These are phyloP conservation scores for Bombus breviceps DNA, from an alignment of 1,140 invertebrate species.

Conservation along the genomic window DNA sequence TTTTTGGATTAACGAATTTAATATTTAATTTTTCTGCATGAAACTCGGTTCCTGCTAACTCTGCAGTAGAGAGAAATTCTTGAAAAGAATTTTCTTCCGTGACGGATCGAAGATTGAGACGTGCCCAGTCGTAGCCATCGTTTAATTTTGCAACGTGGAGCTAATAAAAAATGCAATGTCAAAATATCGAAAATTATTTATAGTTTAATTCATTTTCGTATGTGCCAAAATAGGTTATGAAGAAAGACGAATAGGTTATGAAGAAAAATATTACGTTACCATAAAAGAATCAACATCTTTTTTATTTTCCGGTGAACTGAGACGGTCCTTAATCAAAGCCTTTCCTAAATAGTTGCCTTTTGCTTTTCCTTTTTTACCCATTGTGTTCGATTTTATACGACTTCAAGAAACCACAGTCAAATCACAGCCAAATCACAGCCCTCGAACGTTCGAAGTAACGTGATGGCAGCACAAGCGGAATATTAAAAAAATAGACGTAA, in stretches of 20 bases:
- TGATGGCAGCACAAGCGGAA: background rate
- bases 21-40: constrained; percentile 95
- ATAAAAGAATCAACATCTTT: constrained; percentile 84
- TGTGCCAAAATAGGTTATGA: background rate
- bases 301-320: constrained; percentile 84
- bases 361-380: constrained; percentile 80
- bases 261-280: constrained; percentile 64
- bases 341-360: constrained; percentile 85
- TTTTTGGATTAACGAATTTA: constrained; percentile 87
- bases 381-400: constrained; percentile 1
- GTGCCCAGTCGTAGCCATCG: constrained; percentile 95
- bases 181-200: constrained; percentile 12
- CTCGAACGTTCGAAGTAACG: background rate
- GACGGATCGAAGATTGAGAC: constrained; percentile 95
- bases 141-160: constrained; percentile 93
- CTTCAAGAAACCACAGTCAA: background rate
- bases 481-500: background rate
- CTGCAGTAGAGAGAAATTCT: constrained; percentile 97
- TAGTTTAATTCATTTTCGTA: background rate
- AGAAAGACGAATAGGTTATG: constrained; percentile 28
- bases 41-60: constrained; percentile 97
- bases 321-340: constrained; percentile 90
- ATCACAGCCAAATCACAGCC: background rate
- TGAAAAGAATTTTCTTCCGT: constrained; percentile 98
- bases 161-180: constrained; percentile 81